phyloP scores from a whole-genome alignment of 2,113 vertebrate genomes.

The Dicentrarchus labrax region DNA sequence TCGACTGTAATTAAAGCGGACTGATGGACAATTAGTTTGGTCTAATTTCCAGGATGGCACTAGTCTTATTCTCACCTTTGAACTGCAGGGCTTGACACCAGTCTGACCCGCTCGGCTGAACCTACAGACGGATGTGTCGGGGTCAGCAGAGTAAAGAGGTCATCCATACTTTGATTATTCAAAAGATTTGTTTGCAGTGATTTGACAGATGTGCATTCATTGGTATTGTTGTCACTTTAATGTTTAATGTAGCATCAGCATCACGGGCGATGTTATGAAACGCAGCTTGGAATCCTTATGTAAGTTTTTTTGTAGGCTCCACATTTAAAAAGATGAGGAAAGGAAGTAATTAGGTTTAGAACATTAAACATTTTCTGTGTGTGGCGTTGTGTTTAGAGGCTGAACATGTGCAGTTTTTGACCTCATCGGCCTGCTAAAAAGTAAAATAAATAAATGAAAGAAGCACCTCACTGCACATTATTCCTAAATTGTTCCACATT shows the following conservation, averaged over 20 bases:
- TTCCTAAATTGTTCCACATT: conserved; percentile 34
- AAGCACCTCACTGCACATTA: conserved; percentile 11
- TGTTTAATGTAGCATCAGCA: conserved; percentile 21
- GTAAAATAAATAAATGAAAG: neutral
- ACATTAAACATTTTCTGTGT: neutral
- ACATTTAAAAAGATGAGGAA: neutral
- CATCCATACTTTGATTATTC: conserved; percentile 31
- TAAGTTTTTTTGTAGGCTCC: neutral
- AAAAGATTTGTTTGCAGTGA: conserved; percentile 45
- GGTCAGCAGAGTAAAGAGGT: conserved; percentile 47
- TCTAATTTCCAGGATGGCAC: conserved; percentile 80
- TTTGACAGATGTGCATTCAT: conserved; percentile 53
- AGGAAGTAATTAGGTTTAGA: too few relatives aligned
- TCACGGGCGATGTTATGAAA: neutral
- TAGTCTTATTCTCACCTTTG: conserved; percentile 77
- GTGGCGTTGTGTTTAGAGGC: neutral
- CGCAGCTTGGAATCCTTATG: neutral
- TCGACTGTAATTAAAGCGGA: conserved; percentile 81
- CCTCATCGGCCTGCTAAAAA: neutral
- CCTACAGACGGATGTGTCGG: conserved; percentile 28
- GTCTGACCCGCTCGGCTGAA: conserved; percentile 38
- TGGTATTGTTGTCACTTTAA: conserved; percentile 38
- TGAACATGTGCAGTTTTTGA: neutral
- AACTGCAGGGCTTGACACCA: conserved; percentile 65
- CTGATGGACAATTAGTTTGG: conserved; percentile 81